Evolutionary conservation across 2,888 invertebrate species (phyloP), one percentile per base, ranked within the genome.

Genomic region (Ichneumoninae sp.): DNA sequence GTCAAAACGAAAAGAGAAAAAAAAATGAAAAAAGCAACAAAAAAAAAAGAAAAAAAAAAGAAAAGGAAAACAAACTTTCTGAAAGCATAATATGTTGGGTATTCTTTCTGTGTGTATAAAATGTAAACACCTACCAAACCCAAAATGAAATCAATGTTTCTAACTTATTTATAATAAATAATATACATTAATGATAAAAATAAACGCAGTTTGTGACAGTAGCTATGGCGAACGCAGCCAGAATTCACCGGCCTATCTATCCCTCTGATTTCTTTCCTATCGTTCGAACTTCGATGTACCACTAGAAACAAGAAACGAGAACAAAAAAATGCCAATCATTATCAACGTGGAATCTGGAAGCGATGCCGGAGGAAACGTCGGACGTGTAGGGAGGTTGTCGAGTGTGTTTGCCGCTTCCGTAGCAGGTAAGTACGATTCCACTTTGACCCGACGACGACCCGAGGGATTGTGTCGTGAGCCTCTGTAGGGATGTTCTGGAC

Each of bases 51-150:
- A 54, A 40, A 74, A 69, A 30, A 78, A 54, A 57, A 82, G 69
- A 89, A 89, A 89, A 90, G 93, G 94, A 93, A 94, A 94, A 94
- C 94, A 94, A 93, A 94, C 93, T 94, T 94, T 94, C 94, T 94
- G 89, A 89, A 90, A 90, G 87, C 90, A 91, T 91, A 89, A 90
- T 90, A 91, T 85, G 91, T 92, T 92, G 91, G 91, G 90, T 92
- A 93, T 92, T 92, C 91, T 92, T 93, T 92, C 90, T 93, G 91
- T 93, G 92, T 93, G 92, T 93, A 93, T 93, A 93, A 93, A 93
- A 92, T 93, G 92, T 93, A 93, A 93, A 93, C 93, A 93, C 91
- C 91, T 92, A 92, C 90, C 90, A 91, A 87, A 84, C 91, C 92
- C 91, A 91, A 91, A 90, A 90, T 89, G 86, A 91, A 91, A 90